These are phyloP conservation scores for Procavia capensis DNA, from an alignment of 2,113 vertebrate genomes.

Conservation along the genomic window DNA sequence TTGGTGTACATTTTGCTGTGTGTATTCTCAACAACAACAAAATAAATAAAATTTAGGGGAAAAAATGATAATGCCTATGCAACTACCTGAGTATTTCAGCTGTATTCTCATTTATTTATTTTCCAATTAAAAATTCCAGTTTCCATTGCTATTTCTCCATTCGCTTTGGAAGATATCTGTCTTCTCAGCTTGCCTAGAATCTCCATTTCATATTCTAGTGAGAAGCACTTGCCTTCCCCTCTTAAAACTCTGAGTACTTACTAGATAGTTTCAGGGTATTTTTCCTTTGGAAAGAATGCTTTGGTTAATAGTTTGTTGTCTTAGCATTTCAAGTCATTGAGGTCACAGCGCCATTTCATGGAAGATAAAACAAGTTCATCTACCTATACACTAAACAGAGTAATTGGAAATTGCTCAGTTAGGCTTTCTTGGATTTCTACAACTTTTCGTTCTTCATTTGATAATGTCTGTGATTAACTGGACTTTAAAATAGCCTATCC, in stretches of 20 bases:
- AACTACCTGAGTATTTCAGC: not conserved
- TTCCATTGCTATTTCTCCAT: not conserved
- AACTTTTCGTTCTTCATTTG: slow-evolving; percentile 10
- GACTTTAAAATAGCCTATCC: slow-evolving; percentile 3
- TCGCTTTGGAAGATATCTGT: not conserved
- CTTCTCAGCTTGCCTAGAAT: not conserved
- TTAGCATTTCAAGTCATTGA: slow-evolving; percentile 36
- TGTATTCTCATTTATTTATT: not conserved
- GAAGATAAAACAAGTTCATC: slow-evolving; percentile 43
- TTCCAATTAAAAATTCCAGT: not conserved
- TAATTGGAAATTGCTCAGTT: slow-evolving; percentile 20
- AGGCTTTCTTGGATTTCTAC: slow-evolving; percentile 9
- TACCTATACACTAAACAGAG: not conserved
- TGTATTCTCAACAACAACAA: not conserved
- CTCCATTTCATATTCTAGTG: not conserved
- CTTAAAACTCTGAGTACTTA: not conserved
- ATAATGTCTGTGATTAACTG: not conserved
- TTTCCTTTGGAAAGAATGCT: not conserved
- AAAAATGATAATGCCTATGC: not conserved
- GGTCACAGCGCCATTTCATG: slow-evolving; percentile 11
- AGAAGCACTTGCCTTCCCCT: slow-evolving; percentile 27
- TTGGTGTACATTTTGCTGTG: not conserved
- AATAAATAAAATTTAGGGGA: not conserved
- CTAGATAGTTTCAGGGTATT: not conserved
- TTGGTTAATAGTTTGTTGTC: not conserved